Percentiles rank a stretch among this genome's conserved stretches.
phyloP scores from a whole-genome alignment of 2,113 vertebrate species.

The Peromyscus maniculatus region DNA sequence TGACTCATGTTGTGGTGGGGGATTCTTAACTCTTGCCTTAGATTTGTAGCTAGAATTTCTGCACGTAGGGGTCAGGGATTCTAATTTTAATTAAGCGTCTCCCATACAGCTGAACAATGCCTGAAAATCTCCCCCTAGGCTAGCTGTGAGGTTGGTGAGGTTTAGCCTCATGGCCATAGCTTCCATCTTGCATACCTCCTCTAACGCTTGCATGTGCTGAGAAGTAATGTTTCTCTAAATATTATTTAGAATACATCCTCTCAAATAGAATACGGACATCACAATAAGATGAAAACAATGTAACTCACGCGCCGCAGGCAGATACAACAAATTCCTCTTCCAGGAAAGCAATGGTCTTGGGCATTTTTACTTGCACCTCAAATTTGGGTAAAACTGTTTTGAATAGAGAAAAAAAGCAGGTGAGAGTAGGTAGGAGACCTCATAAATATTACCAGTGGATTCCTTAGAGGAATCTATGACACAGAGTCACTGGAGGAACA shows the following conservation, averaged over 20 bases:
- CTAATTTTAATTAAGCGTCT: not conserved
- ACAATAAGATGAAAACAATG: not conserved
- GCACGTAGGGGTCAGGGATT: not conserved
- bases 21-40: not conserved
- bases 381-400: slow-evolving; percentile 86
- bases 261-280: not conserved
- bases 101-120: not conserved
- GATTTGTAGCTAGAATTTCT: not conserved
- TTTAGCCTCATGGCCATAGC: not conserved
- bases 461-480: not conserved
- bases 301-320: slow-evolving; percentile 59
- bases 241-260: not conserved
- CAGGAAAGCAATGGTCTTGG: slow-evolving; percentile 81
- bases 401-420: slow-evolving; percentile 48
- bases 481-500: not conserved
- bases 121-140: not conserved
- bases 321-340: slow-evolving; percentile 72
- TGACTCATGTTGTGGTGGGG: not conserved
- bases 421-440: not conserved
- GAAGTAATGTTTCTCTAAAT: not conserved
- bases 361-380: slow-evolving; percentile 84
- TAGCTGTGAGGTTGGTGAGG: not conserved
- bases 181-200: not conserved
- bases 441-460: not conserved
- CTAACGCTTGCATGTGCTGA: not conserved